phyloP scores from a whole-genome alignment of 2,888 invertebrate genomes.

The Anoncus sp. region DNA sequence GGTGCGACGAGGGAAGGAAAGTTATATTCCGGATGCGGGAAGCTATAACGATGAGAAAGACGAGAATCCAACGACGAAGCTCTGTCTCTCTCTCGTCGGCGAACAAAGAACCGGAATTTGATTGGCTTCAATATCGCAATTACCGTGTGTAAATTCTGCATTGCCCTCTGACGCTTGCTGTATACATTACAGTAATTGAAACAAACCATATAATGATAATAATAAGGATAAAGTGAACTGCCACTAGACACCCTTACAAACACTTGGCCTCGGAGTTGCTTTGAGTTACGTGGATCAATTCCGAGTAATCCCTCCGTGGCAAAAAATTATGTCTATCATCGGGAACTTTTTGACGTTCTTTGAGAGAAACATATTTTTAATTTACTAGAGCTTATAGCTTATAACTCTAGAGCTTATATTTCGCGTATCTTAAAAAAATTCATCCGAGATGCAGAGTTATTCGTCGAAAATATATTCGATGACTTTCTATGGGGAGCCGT shows the following conservation, averaged over 20 bases:
- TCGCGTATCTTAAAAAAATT: too few species aligned
- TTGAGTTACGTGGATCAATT: too few species aligned
- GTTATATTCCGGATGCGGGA: constrained; percentile 39
- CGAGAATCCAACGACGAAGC: neutral
- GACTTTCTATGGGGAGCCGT: too few species aligned
- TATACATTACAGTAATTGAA: constrained; percentile 11
- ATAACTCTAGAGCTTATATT: too few species aligned
- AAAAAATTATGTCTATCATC: too few species aligned
- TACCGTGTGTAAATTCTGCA: constrained; percentile 39
- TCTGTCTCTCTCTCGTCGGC: constrained; percentile 19
- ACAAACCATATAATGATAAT: neutral
- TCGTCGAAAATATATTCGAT: too few species aligned
- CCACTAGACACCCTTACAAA: neutral
- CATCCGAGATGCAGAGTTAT: too few species aligned
- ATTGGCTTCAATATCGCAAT: constrained; percentile 60
- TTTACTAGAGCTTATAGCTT: too few species aligned
- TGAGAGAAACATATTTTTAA: too few species aligned
- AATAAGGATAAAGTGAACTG: neutral
- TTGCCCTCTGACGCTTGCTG: neutral
- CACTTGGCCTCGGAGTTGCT: neutral
- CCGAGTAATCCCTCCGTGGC: neutral
- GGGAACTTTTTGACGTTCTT: too few species aligned
- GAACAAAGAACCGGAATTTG: constrained; percentile 57
- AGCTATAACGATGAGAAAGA: constrained; percentile 33
- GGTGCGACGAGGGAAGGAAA: neutral